These are phyloP conservation scores for Falco biarmicus DNA, from an alignment of 2,797 vertebrate genomes.

Conservation along the genomic window DNA sequence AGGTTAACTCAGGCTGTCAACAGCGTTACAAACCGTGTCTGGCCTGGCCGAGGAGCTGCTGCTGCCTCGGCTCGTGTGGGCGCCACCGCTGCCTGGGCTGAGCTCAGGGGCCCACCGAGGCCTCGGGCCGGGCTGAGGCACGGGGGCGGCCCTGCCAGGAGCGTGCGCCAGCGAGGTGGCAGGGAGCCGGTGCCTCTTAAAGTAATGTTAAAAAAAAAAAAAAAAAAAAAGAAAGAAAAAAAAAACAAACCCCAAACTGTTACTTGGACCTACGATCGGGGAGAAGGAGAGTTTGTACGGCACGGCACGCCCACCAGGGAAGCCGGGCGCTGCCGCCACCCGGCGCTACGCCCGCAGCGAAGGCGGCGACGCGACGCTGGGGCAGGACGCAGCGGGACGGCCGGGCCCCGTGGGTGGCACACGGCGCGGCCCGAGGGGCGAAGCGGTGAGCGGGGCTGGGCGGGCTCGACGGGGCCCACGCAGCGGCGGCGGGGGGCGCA, in stretches of 20 bases:
- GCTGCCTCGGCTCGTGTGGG: neutral
- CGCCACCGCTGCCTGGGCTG: neutral
- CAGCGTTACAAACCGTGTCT: accelerated
- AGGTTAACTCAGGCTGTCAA: neutral
- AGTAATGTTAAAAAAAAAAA: neutral
- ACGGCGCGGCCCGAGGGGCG: too few relatives aligned
- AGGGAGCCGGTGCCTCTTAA: neutral
- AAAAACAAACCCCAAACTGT: neutral
- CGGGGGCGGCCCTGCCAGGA: accelerated
- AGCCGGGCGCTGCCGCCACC: neutral
- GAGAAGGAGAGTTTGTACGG: neutral
- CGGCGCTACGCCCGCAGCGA: too few relatives aligned
- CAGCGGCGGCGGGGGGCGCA: neutral
- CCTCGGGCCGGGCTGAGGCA: neutral
- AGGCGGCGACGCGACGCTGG: too few relatives aligned
- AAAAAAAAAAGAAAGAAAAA: too few relatives aligned
- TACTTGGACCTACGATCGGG: too few relatives aligned
- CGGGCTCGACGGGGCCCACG: neutral
- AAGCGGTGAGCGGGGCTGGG: neutral
- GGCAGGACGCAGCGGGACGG: too few relatives aligned
- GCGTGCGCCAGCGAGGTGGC: neutral
- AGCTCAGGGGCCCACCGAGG: neutral
- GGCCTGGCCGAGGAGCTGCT: neutral
- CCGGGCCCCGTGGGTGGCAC: too few relatives aligned
- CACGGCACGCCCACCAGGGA: accelerated